A percentile compares a stretch with the other conserved stretches of the same genome.
Evolutionary conservation across 2,888 invertebrate genomes (phyloP).

Genomic region (Protodeltote pygarga): DNA sequence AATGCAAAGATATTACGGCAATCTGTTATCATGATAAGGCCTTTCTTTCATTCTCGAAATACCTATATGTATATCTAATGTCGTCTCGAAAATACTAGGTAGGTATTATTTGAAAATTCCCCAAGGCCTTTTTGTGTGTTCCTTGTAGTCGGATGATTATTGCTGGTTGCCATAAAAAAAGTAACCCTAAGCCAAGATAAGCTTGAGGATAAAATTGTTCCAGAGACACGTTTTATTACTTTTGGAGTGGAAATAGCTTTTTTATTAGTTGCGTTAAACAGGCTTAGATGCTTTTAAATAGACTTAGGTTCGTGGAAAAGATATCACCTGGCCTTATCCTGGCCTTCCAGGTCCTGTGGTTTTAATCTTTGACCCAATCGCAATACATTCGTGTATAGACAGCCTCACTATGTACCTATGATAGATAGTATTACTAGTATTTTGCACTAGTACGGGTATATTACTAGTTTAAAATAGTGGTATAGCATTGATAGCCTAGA

Average conservation of each 20-base stretch:
- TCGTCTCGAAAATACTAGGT: slow-evolving; percentile 48
- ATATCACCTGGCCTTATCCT: slow-evolving; percentile 12
- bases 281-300: slow-evolving; percentile 55
- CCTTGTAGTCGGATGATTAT: slow-evolving; percentile 58
- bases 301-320: slow-evolving; percentile 36
- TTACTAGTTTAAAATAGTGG: too few relatives aligned
- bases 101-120: slow-evolving; percentile 51
- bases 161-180: slow-evolving; percentile 52
- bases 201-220: slow-evolving; percentile 58
- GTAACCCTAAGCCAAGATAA: slow-evolving; percentile 60
- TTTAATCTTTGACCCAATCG: slow-evolving; percentile 5
- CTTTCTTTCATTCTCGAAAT: background rate
- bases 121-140: slow-evolving; percentile 52
- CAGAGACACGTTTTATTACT: slow-evolving; percentile 65
- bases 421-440: too few relatives aligned
- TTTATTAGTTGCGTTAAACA: slow-evolving; percentile 63
- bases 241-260: slow-evolving; percentile 62
- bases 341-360: too few relatives aligned
- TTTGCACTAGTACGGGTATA: too few relatives aligned
- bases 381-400: too few relatives aligned
- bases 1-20: too few relatives aligned
- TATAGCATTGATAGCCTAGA: too few relatives aligned
- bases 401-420: too few relatives aligned
- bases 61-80: slow-evolving; percentile 17
- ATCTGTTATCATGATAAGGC: too few relatives aligned